Evolutionary conservation across 2,113 vertebrate species (phyloP).

Genomic region (Rattus rattus): DNA sequence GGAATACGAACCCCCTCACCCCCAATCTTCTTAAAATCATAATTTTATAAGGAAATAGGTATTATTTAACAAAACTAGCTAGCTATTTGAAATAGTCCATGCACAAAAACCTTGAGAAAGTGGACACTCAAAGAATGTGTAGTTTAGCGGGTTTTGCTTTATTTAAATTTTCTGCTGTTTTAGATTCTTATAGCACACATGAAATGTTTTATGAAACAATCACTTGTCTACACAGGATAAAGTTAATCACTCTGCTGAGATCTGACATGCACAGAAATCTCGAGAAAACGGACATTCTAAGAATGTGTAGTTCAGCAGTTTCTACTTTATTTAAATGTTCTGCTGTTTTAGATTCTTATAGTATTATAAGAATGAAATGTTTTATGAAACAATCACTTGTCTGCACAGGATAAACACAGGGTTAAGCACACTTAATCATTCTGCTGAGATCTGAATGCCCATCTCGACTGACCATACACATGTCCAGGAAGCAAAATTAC

Average conservation of each 20-base stretch:
- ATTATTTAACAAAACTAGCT: neutral
- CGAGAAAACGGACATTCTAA: neutral
- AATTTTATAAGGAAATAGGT: neutral
- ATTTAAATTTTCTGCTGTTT: conserved; percentile 3
- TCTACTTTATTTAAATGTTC: neutral
- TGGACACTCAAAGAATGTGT: neutral
- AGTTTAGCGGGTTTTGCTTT: neutral
- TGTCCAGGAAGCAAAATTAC: neutral
- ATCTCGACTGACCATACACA: neutral
- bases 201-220: neutral
- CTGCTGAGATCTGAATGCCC: neutral
- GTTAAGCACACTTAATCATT: neutral
- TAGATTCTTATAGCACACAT: neutral
- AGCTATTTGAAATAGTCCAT: neutral
- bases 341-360: neutral
- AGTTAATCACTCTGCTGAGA: neutral
- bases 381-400: neutral
- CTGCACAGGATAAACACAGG: neutral
- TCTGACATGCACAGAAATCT: neutral
- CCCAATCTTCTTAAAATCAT: neutral
- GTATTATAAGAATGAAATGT: neutral
- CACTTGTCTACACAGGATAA: neutral
- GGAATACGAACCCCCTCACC: too few relatives aligned
- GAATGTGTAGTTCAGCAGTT: neutral
- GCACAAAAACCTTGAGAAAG: neutral